These are phyloP conservation scores for Zophobas morio DNA, from an alignment of 1,140 invertebrate species.

Conservation along the genomic window DNA sequence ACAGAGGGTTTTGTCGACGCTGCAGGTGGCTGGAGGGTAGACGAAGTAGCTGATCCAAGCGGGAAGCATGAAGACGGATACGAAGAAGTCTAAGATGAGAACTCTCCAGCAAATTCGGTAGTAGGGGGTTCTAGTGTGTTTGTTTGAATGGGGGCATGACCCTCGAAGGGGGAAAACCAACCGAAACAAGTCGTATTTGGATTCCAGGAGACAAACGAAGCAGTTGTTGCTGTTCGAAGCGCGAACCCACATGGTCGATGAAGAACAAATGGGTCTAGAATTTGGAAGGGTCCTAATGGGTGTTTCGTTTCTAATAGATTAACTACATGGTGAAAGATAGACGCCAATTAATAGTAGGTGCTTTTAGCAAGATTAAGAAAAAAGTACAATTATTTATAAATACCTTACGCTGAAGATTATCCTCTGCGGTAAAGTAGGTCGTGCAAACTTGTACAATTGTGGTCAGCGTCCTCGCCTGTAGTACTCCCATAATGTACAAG, in stretches of 20 bases:
- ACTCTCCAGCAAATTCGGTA: neutral
- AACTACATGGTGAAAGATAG: no score
- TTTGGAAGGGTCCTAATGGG: no score
- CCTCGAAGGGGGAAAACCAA: neutral
- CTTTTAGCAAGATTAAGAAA: no score
- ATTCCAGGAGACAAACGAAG: neutral
- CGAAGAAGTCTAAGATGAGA: neutral
- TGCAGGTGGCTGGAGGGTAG: neutral
- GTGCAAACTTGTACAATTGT: slow-evolving; percentile 1
- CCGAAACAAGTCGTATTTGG: neutral
- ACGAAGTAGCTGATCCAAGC: neutral
- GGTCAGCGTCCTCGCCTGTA: neutral
- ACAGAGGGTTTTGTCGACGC: neutral
- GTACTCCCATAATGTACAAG: neutral
- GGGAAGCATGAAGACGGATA: neutral
- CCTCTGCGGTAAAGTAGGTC: neutral
- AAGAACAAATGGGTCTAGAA: no score
- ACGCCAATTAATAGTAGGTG: neutral
- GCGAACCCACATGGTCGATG: no score
- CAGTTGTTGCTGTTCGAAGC: neutral
- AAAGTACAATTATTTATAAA: neutral
- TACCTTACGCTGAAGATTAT: slow-evolving; percentile 9
- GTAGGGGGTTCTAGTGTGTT: neutral
- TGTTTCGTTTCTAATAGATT: no score
- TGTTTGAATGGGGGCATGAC: neutral